Evolutionary conservation across 92 coral and sea anemone genomes (phyloP), one percentile per base, ranked within the genome.

Genomic region (Heliopora coerulea): DNA sequence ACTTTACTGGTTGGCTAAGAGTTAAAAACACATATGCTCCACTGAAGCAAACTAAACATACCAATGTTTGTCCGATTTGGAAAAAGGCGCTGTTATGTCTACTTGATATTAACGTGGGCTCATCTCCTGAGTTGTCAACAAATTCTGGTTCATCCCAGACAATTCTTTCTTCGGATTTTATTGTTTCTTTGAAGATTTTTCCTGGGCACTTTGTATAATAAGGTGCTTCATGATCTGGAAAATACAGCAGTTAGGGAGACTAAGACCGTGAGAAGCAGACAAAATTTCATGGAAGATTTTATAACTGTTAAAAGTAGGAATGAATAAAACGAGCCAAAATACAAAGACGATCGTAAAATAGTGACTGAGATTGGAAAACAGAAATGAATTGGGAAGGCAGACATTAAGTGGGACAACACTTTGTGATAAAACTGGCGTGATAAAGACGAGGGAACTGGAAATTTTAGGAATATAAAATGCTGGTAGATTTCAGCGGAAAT

Each of bases 141-240:
- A 89, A 92, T 20, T 73, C 63, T 15, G 91, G 93, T 3, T 50
- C 80, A 3, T 59, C 81, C 97, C 97, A 92, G 1, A 21, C 42
- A 2, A 92, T 88, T 49, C 86, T 68, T 67, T 11, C 20, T 1
- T 49, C 49, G 3, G 3, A n/a, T 32, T 62, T 44, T 13, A 41
- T 52, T 14, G 84, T 68, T 58, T 79, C 90, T n/a, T 67, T 59
- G 3, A 50, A n/a, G 15, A 82, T 87, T 50, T 89, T 91, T 49
- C 78, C 66, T 3, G 97, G 96, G 48, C 97, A 92, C 44, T 88
- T 75, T 27, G 87, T 81, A 50, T 61, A 78, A 72, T 89, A 86
- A 23, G 97, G 97, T 30, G 96, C 82, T 56, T 91, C 97, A 5
- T 80, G 80, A 68, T 92, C 97, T 92, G 69, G 2, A 23, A 25